phyloP scores from a whole-genome alignment of 92 coral and sea anemone genomes.

The Umimayanthus kanabou region DNA sequence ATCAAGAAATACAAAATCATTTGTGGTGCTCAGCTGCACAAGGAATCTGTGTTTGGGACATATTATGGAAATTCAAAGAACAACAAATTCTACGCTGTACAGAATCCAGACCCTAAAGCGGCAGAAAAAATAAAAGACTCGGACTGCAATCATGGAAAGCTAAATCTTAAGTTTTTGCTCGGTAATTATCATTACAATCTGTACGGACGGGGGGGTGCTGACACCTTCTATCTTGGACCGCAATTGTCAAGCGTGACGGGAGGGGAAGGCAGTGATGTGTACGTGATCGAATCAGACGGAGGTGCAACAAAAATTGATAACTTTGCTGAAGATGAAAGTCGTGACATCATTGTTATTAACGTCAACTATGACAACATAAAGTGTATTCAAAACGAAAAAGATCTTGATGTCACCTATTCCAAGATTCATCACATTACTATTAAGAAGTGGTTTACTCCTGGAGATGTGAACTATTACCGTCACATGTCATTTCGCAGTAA shows the following conservation, averaged over 20 bases:
- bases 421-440: slow-evolving; percentile 53
- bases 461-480: slow-evolving; percentile 45
- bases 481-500: slow-evolving; percentile 16
- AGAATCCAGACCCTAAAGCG: slow-evolving; percentile 1
- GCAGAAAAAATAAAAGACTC: too few relatives aligned
- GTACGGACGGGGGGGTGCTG: slow-evolving; percentile 65
- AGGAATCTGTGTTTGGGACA: background rate
- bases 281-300: slow-evolving; percentile 51
- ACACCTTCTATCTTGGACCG: slow-evolving; percentile 63
- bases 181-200: slow-evolving; percentile 66
- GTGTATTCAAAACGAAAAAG: slow-evolving; percentile 33
- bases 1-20: slow-evolving; percentile 45
- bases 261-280: slow-evolving; percentile 57
- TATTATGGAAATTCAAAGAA: slow-evolving; percentile 28
- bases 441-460: slow-evolving; percentile 61
- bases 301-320: slow-evolving; percentile 36
- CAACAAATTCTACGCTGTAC: slow-evolving; percentile 41
- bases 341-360: slow-evolving; percentile 50
- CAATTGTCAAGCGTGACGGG: slow-evolving; percentile 54
- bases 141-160: too few relatives aligned
- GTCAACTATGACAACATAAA: slow-evolving; percentile 35
- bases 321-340: slow-evolving; percentile 39
- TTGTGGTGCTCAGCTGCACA: slow-evolving; percentile 41
- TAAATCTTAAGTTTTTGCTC: too few relatives aligned
- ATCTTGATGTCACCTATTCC: slow-evolving; percentile 50